Conservation (phyloP, 2,888 invertebrate species). For the Ceramica pisi region DNA sequence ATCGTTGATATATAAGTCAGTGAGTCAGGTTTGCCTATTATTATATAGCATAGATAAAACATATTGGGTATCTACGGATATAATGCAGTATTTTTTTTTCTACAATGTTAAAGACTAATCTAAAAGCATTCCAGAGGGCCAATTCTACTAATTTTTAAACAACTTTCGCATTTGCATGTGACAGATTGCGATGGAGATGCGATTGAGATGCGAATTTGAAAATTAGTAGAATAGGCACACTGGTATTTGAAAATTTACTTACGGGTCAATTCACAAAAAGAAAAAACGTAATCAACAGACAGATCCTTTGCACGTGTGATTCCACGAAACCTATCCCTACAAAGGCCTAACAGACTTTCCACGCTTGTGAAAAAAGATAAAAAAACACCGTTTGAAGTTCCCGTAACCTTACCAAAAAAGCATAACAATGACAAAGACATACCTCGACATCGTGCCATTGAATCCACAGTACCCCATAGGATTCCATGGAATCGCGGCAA, state of each 20-base stretch:
- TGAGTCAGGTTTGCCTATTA: too few species aligned
- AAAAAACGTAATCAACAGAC: neutral
- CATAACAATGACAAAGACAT: conserved; percentile 26
- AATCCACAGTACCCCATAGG: conserved; percentile 47
- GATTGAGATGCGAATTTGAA: too few species aligned
- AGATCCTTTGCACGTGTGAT: neutral
- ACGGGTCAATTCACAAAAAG: neutral
- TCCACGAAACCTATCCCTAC: neutral
- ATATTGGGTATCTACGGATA: too few species aligned
- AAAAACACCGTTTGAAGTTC: conserved; percentile 19
- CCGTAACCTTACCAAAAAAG: conserved; percentile 33
- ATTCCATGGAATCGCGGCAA: conserved; percentile 44
- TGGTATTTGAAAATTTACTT: neutral
- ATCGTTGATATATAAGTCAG: too few species aligned
- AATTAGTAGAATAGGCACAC: too few species aligned
- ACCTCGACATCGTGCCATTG: conserved; percentile 48
- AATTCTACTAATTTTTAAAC: too few species aligned
- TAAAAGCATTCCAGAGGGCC: too few species aligned
- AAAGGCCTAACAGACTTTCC: neutral
- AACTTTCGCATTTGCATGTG: too few species aligned
- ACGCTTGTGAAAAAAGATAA: neutral
- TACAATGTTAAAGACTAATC: neutral
- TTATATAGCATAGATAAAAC: too few species aligned
- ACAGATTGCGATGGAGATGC: too few species aligned
- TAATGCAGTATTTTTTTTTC: neutral